Evolutionary conservation across 2,113 vertebrate genomes (phyloP).

Genomic region (Phycodurus eques): DNA sequence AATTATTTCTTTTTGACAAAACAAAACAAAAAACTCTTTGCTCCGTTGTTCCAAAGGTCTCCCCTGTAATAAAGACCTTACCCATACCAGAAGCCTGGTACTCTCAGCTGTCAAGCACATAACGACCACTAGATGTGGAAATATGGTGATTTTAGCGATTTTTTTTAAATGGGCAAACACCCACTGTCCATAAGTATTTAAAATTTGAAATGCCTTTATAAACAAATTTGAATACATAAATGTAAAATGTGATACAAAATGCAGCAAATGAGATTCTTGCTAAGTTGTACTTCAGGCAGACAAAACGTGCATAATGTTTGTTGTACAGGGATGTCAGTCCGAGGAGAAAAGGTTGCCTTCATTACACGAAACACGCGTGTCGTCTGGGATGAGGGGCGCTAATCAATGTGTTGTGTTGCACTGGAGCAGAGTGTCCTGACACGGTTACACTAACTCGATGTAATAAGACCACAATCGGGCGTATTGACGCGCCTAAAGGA

Average conservation of each 20-base stretch:
- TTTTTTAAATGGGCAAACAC: too few relatives aligned
- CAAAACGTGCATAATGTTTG: not conserved
- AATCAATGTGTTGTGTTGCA: conserved; percentile 29
- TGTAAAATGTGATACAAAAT: not conserved
- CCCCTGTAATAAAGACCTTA: too few relatives aligned
- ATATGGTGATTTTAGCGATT: too few relatives aligned
- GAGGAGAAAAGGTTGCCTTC: conserved; percentile 48
- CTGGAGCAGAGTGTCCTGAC: conserved; percentile 33
- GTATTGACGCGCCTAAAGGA: conserved; percentile 46
- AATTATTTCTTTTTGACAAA: too few relatives aligned
- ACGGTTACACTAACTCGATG: conserved; percentile 5
- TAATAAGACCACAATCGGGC: conserved; percentile 33
- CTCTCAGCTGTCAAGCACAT: too few relatives aligned
- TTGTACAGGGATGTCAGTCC: conserved; percentile 24
- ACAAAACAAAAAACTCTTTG: too few relatives aligned
- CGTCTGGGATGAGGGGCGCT: conserved; percentile 18
- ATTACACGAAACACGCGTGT: conserved; percentile 25
- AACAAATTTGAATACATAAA: too few relatives aligned
- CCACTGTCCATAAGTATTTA: too few relatives aligned
- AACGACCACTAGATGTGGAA: too few relatives aligned
- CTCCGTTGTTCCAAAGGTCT: too few relatives aligned
- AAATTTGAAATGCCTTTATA: too few relatives aligned
- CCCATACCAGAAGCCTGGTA: too few relatives aligned
- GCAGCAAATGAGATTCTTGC: not conserved
- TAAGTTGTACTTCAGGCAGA: not conserved